A percentile compares a stretch with the other conserved stretches of the same genome.
Evolutionary conservation across 2,797 vertebrate genomes (phyloP).

Genomic region (Etheostoma nigrum): DNA sequence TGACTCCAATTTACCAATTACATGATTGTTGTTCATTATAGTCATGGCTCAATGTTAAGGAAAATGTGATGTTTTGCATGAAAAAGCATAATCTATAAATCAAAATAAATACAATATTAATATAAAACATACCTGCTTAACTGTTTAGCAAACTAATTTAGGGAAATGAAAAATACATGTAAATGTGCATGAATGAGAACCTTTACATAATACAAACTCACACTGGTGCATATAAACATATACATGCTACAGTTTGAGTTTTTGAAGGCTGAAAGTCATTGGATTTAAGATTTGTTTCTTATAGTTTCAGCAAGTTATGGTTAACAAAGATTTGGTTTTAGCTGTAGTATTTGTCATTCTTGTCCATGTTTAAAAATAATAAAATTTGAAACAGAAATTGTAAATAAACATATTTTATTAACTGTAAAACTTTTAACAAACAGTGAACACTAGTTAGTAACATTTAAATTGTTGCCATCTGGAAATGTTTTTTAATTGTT

Average conservation of each 20-base stretch:
- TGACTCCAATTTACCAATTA: conserved; percentile 8
- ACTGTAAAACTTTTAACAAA: not conserved
- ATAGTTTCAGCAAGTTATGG: not conserved
- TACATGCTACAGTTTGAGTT: not conserved
- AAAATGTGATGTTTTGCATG: conserved; percentile 10
- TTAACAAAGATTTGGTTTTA: not conserved
- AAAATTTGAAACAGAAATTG: not conserved
- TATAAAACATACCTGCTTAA: not conserved
- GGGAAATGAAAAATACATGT: not conserved
- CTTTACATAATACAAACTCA: not conserved
- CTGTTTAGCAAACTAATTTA: not conserved
- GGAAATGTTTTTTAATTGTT: not conserved
- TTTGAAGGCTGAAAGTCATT: not conserved
- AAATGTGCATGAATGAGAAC: not conserved
- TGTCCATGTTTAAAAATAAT: not conserved
- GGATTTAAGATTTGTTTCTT: not conserved
- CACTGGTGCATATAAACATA: not conserved
- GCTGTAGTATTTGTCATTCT: not conserved
- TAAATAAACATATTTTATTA: not conserved
- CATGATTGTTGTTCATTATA: conserved; percentile 37
- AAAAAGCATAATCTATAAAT: conserved; percentile 14
- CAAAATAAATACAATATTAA: conserved; percentile 25
- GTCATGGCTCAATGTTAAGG: conserved; percentile 15
- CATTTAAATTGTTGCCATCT: not conserved
- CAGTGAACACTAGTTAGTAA: not conserved